These are phyloP conservation scores for Nicator chloris DNA, from an alignment of 2,113 vertebrate species.

Conservation along the genomic window DNA sequence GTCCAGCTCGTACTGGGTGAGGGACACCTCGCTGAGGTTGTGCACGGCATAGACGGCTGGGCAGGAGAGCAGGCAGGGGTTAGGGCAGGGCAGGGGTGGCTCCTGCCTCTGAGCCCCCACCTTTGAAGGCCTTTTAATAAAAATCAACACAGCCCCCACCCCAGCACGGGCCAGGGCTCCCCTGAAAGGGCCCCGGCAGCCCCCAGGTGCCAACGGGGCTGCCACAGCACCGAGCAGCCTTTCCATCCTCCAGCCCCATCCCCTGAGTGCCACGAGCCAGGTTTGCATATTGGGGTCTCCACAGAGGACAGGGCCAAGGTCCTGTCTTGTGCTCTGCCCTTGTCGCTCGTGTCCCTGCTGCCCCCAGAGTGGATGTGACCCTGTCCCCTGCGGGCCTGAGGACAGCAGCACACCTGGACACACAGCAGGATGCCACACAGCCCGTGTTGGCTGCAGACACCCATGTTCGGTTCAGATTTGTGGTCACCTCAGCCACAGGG, in stretches of 20 bases:
- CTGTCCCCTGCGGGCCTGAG: background rate
- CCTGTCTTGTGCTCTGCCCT: background rate
- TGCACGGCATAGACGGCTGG: constrained; percentile 83
- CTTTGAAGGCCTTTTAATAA: too few relatives aligned
- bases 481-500: background rate
- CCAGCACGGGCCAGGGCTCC: background rate
- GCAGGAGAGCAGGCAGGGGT: background rate
- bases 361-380: background rate
- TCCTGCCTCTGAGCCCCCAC: background rate
- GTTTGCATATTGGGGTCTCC: background rate
- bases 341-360: background rate
- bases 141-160: background rate
- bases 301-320: fast-evolving
- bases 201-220: background rate
- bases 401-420: background rate
- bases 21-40: constrained; percentile 87
- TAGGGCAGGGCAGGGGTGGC: background rate
- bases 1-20: constrained; percentile 90
- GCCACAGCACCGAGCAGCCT: background rate
- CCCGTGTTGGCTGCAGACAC: background rate
- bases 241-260: background rate
- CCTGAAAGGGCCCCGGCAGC: background rate
- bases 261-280: fast-evolving
- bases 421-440: fast-evolving
- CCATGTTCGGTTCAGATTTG: fast-evolving